Evolutionary conservation across 1,140 invertebrate species (phyloP).

Genomic region (Steinernema khuongi): DNA sequence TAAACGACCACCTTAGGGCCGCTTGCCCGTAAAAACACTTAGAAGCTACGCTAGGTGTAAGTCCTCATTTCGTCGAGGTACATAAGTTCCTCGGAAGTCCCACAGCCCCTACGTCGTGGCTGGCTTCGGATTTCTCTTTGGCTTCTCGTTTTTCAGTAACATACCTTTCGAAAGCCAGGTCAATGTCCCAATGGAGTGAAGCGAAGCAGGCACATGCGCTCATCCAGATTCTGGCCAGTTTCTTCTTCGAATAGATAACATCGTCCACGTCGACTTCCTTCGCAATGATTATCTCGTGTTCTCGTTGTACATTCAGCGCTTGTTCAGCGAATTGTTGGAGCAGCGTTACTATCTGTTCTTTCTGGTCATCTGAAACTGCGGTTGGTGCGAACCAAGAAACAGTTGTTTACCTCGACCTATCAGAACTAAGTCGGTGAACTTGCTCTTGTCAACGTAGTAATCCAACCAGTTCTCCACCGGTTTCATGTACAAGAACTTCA

Average conservation of each 20-base stretch:
- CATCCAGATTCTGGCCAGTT: constrained; percentile 31
- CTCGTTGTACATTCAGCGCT: constrained; percentile 16
- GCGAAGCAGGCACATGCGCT: constrained; percentile 30
- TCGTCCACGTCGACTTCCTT: constrained; percentile 24
- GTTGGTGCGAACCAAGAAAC: neutral
- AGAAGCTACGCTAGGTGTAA: too few species aligned
- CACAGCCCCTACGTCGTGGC: too few species aligned
- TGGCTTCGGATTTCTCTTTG: too few species aligned
- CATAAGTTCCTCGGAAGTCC: too few species aligned
- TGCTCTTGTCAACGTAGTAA: constrained; percentile 27
- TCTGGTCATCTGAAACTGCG: neutral
- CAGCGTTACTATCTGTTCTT: constrained; percentile 15
- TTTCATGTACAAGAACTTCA: neutral
- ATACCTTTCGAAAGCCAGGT: constrained; percentile 22
- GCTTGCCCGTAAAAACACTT: too few species aligned
- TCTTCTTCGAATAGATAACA: constrained; percentile 23
- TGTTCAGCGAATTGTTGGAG: constrained; percentile 28
- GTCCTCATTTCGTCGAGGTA: too few species aligned
- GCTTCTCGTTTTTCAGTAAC: too few species aligned
- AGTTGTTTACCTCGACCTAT: constrained; percentile 20
- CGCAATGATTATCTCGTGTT: neutral
- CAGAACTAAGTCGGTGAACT: constrained; percentile 19
- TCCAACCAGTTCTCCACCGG: constrained; percentile 32
- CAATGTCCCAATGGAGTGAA: constrained; percentile 28
- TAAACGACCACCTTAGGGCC: too few species aligned